Percentiles rank a stretch among this genome's conserved stretches.
Evolutionary conservation across 2,113 vertebrate genomes (phyloP).

Genomic region (Caretta caretta): DNA sequence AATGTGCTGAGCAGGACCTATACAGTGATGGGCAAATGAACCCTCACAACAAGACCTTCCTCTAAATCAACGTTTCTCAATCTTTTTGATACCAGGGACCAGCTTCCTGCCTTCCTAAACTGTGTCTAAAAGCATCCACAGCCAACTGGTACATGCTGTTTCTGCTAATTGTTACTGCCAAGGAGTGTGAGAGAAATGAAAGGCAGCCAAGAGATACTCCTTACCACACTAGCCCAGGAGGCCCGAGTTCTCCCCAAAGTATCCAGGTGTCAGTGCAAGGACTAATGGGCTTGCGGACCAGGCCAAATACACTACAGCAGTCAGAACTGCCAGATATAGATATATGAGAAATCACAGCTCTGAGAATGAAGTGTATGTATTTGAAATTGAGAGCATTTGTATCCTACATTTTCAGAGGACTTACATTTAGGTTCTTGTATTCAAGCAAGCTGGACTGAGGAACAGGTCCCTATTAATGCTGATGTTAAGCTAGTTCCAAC

Average conservation of each 20-base stretch:
- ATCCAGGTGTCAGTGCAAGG: background rate
- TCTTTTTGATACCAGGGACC: too few relatives aligned
- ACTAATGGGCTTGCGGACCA: background rate
- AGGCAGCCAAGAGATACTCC: background rate
- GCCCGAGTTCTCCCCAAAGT: background rate
- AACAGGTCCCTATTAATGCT: background rate
- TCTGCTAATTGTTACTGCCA: background rate
- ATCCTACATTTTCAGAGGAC: background rate
- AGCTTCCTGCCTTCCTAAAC: background rate
- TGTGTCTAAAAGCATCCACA: background rate
- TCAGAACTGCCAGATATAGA: background rate
- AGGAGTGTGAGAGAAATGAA: accelerated
- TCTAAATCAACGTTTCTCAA: too few relatives aligned
- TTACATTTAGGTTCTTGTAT: background rate
- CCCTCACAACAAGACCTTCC: too few relatives aligned
- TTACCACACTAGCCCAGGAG: accelerated
- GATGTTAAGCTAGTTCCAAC: background rate
- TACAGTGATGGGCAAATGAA: too few relatives aligned
- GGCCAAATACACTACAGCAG: background rate
- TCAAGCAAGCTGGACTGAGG: background rate
- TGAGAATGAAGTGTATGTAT: accelerated
- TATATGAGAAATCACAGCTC: background rate
- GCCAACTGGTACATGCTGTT: background rate
- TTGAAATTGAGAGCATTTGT: accelerated
- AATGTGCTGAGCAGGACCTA: constrained; percentile 41